Base-by-base conservation (phyloP, 1,140 invertebrate genomes). In the Catajapyx aquilonaris region DNA sequence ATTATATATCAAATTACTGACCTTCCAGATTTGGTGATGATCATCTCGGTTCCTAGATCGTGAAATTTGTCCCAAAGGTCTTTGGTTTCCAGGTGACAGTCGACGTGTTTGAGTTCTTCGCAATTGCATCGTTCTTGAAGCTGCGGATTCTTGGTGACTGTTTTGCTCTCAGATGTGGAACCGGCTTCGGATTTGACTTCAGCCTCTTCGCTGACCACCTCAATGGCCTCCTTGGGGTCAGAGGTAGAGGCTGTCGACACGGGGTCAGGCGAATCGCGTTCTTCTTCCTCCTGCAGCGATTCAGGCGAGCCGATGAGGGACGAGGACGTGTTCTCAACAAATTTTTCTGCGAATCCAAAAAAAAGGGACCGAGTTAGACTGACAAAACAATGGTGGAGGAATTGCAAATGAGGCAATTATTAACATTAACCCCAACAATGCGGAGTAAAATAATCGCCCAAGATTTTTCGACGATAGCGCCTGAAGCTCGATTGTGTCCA, bases 1-100 rank as follows among this genome's bases (percentile, higher is more conserved):
- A 25, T 42, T 19, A 16, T 5, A n/a, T 20, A 15, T 36, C 15
- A 19, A 33, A 4, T 7, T 10, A 60, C 70, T 66, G 62, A 94
- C 87, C 88, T 77, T 58, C 90, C 90, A 43, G 85, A 87, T 64
- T 94, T 94, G 11, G 90, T 95, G 57, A 95, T 94, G 58, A 95
- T 94, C 90, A 95, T 95, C 57, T 95, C 90, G 0, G 88, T 94
- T 41, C 86, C 85, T 31, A 91, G 62, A 37, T 86, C 76, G 56
- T 91, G 83, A 62, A 95, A 95, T 59, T 88, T 84, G 57, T 87
- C 77, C 81, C 81, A 86, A 15, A 86, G 62, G 40, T 91, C 84
- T 41, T 60, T 58, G 16, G 57, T 56, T 44, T 69, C 66, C 34
- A 69, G 45, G 39, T 51, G 50, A 40, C 54, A 56, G 30, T 51